Conservation (phyloP, 2,113 vertebrate species). For the Nycticebus coucang region DNA sequence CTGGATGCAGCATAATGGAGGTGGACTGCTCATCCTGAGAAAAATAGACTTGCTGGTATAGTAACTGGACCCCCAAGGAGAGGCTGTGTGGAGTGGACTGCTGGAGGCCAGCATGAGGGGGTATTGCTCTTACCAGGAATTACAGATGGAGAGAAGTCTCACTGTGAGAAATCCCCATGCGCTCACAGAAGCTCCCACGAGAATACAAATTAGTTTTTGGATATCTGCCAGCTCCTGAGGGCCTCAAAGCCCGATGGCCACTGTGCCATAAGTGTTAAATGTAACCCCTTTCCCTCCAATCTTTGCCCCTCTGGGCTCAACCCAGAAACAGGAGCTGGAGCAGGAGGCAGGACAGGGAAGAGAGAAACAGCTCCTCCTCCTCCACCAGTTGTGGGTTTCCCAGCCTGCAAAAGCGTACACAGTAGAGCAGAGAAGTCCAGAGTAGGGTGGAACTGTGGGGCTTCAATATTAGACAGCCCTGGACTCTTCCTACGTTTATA, state of each 20-base stretch:
- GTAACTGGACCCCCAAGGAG: neutral
- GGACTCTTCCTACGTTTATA: neutral
- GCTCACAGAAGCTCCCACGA: neutral
- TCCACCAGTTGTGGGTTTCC: neutral
- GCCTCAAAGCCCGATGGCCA: neutral
- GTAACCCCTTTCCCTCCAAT: neutral
- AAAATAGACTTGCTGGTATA: neutral
- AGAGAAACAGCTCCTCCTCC: neutral
- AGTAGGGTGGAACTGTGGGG: neutral
- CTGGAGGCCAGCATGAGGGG: neutral
- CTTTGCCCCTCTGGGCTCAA: neutral
- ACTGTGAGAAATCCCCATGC: neutral
- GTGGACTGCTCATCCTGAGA: neutral
- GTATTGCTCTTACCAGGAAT: neutral
- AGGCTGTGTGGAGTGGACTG: neutral
- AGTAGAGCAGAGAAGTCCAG: neutral
- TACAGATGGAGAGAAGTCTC: neutral
- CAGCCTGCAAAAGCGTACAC: neutral
- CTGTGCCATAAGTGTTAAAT: no score
- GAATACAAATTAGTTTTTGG: neutral
- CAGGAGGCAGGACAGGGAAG: neutral
- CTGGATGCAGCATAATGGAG: neutral
- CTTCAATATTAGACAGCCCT: neutral
- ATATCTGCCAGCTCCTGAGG: neutral
- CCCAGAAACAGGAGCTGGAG: neutral